Conservation (phyloP, 2,113 vertebrate species). For the Cottus gobio region DNA sequence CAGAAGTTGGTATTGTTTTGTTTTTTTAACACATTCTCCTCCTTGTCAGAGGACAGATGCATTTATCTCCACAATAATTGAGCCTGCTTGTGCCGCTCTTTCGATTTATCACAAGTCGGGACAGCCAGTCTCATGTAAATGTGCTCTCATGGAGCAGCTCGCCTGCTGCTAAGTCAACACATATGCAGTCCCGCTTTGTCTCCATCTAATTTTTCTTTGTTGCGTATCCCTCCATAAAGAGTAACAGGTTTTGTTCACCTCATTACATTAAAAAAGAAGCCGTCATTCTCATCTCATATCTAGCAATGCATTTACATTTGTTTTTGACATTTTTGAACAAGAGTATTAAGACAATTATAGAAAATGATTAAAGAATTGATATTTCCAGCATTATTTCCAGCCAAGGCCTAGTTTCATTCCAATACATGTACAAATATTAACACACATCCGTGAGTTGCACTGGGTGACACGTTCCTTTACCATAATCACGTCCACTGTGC, state of each 20-base stretch:
- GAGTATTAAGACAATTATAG: no score
- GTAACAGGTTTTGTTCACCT: constrained; percentile 9
- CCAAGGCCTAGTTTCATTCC: not conserved
- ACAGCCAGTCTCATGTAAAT: constrained; percentile 57
- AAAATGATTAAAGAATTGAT: not conserved
- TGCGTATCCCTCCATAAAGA: not conserved
- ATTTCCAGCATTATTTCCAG: not conserved
- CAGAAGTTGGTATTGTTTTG: constrained; percentile 60
- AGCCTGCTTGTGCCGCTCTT: constrained; percentile 41
- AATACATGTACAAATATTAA: not conserved
- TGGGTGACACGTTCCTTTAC: not conserved
- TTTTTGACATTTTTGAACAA: no score
- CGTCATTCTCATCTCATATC: not conserved
- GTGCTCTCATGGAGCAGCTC: constrained; percentile 32
- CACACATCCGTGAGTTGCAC: not conserved
- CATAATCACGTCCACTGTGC: not conserved
- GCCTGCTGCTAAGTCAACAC: constrained; percentile 36
- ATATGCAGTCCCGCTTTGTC: constrained; percentile 4
- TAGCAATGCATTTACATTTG: not conserved
- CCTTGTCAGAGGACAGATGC: constrained; percentile 54
- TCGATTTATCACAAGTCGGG: constrained; percentile 56
- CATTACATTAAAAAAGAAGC: not conserved
- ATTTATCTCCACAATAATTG: constrained; percentile 70
- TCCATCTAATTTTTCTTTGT: not conserved
- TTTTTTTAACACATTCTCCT: constrained; percentile 53